These are phyloP conservation scores for Ceratosolen fusciceps DNA, from an alignment of 1,140 invertebrate species.

Conservation along the genomic window DNA sequence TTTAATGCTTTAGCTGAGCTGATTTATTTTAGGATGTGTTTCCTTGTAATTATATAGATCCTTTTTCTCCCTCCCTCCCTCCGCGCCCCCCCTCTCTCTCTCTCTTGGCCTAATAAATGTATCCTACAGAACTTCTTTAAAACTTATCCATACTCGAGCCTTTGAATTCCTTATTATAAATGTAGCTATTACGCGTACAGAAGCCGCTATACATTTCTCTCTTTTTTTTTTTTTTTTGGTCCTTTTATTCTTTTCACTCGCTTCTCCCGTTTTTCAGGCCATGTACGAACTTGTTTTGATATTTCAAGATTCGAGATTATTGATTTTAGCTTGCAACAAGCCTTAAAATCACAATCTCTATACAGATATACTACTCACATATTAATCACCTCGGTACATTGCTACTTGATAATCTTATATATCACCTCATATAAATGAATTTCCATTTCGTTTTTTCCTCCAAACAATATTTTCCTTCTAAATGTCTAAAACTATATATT, in stretches of 20 bases:
- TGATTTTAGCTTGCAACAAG: neutral
- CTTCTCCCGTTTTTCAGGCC: neutral
- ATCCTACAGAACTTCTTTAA: neutral
- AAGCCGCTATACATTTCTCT: neutral
- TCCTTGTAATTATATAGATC: conserved; percentile 1
- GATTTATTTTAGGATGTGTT: conserved; percentile 31
- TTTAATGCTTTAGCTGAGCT: conserved; percentile 3
- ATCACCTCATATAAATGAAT: neutral
- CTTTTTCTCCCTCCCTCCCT: too few relatives aligned
- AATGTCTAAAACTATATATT: too few relatives aligned
- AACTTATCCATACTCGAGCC: neutral
- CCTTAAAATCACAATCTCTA: neutral
- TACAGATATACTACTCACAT: neutral
- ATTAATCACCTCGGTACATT: neutral
- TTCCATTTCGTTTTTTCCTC: neutral
- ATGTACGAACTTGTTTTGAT: neutral
- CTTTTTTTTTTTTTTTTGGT: too few relatives aligned
- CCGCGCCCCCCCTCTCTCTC: too few relatives aligned
- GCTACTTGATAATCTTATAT: neutral
- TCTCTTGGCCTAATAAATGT: neutral
- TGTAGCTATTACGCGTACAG: neutral
- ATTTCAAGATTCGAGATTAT: conserved; percentile 5
- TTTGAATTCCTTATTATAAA: neutral
- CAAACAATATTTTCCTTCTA: too few relatives aligned
- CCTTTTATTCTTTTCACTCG: neutral